Base-by-base conservation (phyloP, 1,140 invertebrate species). In the Notospermus geniculatus region DNA sequence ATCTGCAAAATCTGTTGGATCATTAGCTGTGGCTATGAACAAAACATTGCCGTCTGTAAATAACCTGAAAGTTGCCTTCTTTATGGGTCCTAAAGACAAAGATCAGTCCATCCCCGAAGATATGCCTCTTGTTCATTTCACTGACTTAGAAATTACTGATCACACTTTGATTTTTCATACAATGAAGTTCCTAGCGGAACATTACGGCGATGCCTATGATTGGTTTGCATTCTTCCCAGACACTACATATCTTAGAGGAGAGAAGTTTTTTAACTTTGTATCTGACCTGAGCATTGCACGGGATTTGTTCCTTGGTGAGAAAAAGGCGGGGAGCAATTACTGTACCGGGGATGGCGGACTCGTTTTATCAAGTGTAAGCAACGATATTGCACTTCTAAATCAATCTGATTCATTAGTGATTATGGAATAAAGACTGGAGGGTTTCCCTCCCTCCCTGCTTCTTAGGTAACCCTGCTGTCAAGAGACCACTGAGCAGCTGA, bases 221-320 rank as follows among this genome's bases (percentile, higher is more conserved):
- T 97, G 90, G 78, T 95, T 93, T 79, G 90, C 92, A 73, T 83
- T 97, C 28, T 85, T 90, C 1, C 88, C 89, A 28, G 93, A 96
- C 80, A 85, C 84, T 13, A 88, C 87, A 7, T 95, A 90, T 74
- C 82, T 95, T 19, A 89, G 93, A 76, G 89, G 87, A 0, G 84
- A 87, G 58, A 85, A 84, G 68, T 75, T 95, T 17, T 82, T 85
- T 57, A 80, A 88, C 22, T 77, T 92, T 46, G 86, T 91, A 2
- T 86, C 86, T 59, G 85, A 87, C 70, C 89, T 74, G 87, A 92
- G 78, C 84, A 94, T 22, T 89, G 93, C 74, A 82, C 90, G 79
- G 91, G 92, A 2, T 65, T 19, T 60, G 64, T 11, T 62, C 74
- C 72, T n/a, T 67, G 66, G 5, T 64, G 59, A 54, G 60, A 69